Evolutionary conservation across 2,113 vertebrate genomes (phyloP), one percentile per base, ranked within the genome.

Genomic region (Corydoras sp.): DNA sequence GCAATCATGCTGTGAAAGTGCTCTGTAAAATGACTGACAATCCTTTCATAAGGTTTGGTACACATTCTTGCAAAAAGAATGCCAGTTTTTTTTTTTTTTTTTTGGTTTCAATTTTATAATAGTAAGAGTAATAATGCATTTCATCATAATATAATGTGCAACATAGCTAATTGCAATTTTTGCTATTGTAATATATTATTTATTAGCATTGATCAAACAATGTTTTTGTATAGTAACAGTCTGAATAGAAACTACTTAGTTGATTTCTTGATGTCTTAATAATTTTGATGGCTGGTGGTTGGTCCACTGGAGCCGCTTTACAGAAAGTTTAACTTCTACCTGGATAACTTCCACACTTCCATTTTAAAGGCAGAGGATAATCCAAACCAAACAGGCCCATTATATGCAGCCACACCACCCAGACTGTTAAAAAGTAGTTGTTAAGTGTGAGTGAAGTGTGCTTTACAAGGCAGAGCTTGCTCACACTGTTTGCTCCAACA

Each of bases 381-480:
- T 29, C 29, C 30, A 63, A 64, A 49, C 61, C 15, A 30, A 56
- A 5, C 53, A 48, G 60, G 48, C 14, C 54, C 32, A 64, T 72
- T 72, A 56, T 35, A 50, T 11, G 10, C 12, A 15, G 50, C 58
- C 48, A 15, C 63, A 11, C 55, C 58, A 54, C 63, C 48, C 24
- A 55, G 53, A 64, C 51, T 49, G 43, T 54, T 68, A 62, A 68
- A 58, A 55, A 65, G 58, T 59, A 62, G 83, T 81, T 82, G 77
- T 76, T 82, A 69, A 71, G 71, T 50, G 72, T 56, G 65, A 62
- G 79, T n/a, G 71, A 69, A 82, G 79, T 72, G 78, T 82, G 81
- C 82, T 82, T 87, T 85, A 84, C 86, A 89, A 88, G 87, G 86
- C 81, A 86, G 83, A 88, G 84, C 85, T 78, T 83, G 84, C 84